Conservation (phyloP, 92 coral and sea anemone species). For the Heliopora coerulea region DNA sequence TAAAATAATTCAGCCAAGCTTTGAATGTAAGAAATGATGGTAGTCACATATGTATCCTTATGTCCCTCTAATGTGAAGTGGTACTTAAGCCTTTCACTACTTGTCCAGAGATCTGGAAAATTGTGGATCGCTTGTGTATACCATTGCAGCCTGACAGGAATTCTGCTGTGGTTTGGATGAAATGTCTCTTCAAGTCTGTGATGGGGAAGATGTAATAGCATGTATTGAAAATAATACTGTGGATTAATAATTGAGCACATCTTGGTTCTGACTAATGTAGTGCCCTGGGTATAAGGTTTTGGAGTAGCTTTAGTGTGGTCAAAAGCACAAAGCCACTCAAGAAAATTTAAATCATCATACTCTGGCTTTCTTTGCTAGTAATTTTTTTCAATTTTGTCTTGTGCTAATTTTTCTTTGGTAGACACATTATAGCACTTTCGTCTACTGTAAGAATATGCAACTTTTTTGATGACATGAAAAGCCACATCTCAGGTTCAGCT, state of each 20-base stretch:
- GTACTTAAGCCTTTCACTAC: not conserved
- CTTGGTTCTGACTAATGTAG: not conserved
- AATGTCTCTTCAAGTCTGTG: not conserved
- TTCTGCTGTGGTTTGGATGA: not conserved
- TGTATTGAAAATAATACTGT: not conserved
- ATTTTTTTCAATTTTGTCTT: not conserved
- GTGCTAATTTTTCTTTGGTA: not conserved
- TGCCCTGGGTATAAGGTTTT: not conserved
- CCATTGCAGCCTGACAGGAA: not conserved
- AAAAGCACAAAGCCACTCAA: not conserved
- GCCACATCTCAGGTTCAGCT: not conserved
- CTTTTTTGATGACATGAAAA: not conserved
- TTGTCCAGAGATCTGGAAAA: not conserved
- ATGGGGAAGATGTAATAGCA: not conserved
- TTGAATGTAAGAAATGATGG: constrained; percentile 24
- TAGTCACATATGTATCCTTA: constrained; percentile 8
- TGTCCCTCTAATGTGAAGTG: constrained; percentile 27
- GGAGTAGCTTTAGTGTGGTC: not conserved
- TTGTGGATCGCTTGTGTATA: not conserved
- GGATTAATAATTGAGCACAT: not conserved
- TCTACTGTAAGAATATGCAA: not conserved
- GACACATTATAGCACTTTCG: not conserved
- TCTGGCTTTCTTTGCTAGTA: not conserved
- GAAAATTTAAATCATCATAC: not conserved
- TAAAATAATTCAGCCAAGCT: constrained; percentile 5